These are phyloP conservation scores for Pangasius mekongensis DNA, from an alignment of 2,797 vertebrate species.

Conservation along the genomic window DNA sequence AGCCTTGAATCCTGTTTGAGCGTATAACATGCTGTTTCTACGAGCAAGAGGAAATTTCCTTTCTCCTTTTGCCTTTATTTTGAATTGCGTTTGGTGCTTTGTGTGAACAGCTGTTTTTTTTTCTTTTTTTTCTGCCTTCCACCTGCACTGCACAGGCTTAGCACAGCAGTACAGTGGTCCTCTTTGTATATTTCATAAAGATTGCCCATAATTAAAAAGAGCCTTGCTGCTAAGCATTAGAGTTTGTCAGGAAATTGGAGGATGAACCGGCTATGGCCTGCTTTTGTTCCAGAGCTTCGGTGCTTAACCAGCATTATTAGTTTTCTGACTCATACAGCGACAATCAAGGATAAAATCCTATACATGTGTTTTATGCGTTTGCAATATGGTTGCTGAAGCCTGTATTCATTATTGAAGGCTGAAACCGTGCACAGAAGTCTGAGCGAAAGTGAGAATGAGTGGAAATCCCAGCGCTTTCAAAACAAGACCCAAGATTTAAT, in stretches of 20 bases:
- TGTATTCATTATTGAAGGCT: neutral
- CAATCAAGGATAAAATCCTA: neutral
- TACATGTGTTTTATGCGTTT: neutral
- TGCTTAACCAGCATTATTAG: conserved; percentile 54
- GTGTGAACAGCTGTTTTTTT: conserved; percentile 64
- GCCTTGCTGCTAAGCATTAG: conserved; percentile 44
- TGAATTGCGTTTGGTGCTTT: conserved; percentile 33
- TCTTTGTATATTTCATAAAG: conserved; percentile 58
- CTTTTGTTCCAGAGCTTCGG: conserved; percentile 57
- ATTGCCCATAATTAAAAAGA: conserved; percentile 62
- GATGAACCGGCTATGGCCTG: conserved; percentile 53
- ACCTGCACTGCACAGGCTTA: conserved; percentile 49
- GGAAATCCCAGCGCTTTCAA: conserved; percentile 74
- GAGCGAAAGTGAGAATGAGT: conserved; percentile 69
- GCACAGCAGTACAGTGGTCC: conserved; percentile 34
- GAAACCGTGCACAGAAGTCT: conserved; percentile 43
- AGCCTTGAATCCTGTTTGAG: neutral
- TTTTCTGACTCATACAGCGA: conserved; percentile 54
- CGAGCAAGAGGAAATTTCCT: conserved; percentile 15
- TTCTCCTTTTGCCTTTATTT: conserved; percentile 36
- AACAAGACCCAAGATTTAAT: conserved; percentile 75
- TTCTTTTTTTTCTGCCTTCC: conserved; percentile 43
- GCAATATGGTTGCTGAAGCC: neutral
- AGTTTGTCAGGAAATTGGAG: conserved; percentile 55
- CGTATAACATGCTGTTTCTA: conserved; percentile 4